Base-by-base conservation (phyloP, 2,888 invertebrate genomes). In the Resseliella maxima region DNA sequence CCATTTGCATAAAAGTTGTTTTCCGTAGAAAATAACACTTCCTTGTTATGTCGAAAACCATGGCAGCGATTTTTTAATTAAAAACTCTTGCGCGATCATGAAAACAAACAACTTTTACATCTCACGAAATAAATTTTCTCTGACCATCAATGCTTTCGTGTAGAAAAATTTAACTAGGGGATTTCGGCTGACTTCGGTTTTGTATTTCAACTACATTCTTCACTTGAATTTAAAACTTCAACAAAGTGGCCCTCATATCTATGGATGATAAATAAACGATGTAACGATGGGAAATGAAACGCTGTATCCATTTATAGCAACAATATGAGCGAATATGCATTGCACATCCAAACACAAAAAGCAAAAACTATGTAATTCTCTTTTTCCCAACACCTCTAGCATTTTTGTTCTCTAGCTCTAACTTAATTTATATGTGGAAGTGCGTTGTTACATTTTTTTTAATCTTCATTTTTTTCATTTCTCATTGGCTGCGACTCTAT, bases 31-130 rank as follows among this genome's bases (percentile, higher is more conserved):
- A 72, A 72, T 31, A 72, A 72, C 27, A 72, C 72, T 72, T 72
- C 35, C 72, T 72, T 31, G 72, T 72, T 2, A 12, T 18, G 10
- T 15, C 72, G 72, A 72, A 72, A 72, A 72, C 72, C 72, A 72
- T 72, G 72, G 72, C 31, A 31, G 72, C 35, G 72, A 72, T 72
- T 72, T 35, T 72, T 72, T 72, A 72, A 72, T 72, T 72, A 72
- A 72, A 72, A 72, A 72, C 72, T 72, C 72, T 72, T 72, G 27
- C 35, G 10, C 24, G 6, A 2, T 72, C 72, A 18, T 31, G 0
- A 18, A 50, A 50, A 18, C 46, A 18, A 72, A 72, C 72, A 72
- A 35, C 72, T 31, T 72, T 72, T 72, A 31, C 72, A 15, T 10
- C n/a, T 15, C 31, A 35, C 72, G 31, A 12, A 72, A 18, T 72